Conservation (phyloP, 2,888 invertebrate genomes). For the Nemurella pictetii region DNA sequence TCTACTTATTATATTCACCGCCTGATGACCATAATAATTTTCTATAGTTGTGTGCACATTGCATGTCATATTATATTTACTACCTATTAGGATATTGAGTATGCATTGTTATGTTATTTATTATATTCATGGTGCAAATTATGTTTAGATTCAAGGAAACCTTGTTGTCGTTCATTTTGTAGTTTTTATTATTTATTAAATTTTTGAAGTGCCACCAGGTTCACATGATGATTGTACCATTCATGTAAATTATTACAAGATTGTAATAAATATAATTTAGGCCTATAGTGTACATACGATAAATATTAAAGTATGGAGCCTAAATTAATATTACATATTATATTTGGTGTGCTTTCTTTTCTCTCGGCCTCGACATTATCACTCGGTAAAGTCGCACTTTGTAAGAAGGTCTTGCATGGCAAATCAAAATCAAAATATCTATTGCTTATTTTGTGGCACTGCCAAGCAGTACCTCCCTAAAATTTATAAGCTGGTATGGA, state of each 20-base stretch:
- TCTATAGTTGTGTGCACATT: background rate
- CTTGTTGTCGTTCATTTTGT: constrained; percentile 14
- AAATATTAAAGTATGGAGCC: background rate
- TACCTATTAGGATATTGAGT: background rate
- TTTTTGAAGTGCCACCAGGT: constrained; percentile 13
- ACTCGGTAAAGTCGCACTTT: too few relatives aligned
- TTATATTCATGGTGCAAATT: constrained; percentile 22
- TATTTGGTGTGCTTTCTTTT: background rate
- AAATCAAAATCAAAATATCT: too few relatives aligned
- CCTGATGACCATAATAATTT: background rate
- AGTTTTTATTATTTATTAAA: constrained; percentile 25
- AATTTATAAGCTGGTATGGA: too few relatives aligned
- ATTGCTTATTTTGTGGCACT: too few relatives aligned
- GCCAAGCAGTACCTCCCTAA: too few relatives aligned
- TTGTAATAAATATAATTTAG: constrained; percentile 2
- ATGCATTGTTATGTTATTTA: constrained; percentile 20
- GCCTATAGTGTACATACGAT: background rate
- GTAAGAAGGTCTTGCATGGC: too few relatives aligned
- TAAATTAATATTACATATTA: background rate
- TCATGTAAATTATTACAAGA: background rate
- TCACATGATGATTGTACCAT: background rate
- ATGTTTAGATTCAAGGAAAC: constrained; percentile 12
- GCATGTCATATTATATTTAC: constrained; percentile 8
- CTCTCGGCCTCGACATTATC: too few relatives aligned
- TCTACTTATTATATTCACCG: constrained; percentile 13